A percentile compares a stretch with the other conserved stretches of the same genome.
Conservation (phyloP, 1,140 invertebrate genomes). For the Drosophila insularis region DNA sequence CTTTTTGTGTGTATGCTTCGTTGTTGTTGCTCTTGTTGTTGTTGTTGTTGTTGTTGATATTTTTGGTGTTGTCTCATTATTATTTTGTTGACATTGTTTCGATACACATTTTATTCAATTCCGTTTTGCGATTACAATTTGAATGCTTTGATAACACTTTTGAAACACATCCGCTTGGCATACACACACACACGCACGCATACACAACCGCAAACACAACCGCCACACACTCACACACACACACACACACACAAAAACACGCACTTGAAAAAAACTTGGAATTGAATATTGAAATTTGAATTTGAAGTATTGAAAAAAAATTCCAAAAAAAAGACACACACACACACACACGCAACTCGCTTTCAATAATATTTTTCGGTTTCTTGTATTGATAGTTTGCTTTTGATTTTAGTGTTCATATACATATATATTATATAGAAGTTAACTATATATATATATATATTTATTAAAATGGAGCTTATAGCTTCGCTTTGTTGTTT, state of each 20-base stretch:
- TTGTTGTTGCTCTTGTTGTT: conserved; percentile 15
- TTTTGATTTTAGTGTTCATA: conserved; percentile 1
- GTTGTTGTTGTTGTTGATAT: conserved; percentile 6
- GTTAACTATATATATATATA: neutral
- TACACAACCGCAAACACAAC: conserved; percentile 9
- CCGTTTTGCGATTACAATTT: conserved; percentile 16
- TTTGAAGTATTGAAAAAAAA: neutral
- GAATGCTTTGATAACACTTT: conserved; percentile 22
- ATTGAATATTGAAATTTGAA: conserved; percentile 25
- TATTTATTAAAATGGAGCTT: conserved; percentile 24
- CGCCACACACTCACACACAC: conserved; percentile 31
- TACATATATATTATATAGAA: neutral
- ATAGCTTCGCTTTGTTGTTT: conserved; percentile 20
- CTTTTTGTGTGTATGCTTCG: conserved; percentile 1
- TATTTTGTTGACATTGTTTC: conserved; percentile 3
- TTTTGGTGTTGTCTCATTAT: neutral
- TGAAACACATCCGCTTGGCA: conserved; percentile 3
- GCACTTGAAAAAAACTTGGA: conserved; percentile 66
- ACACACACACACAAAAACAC: conserved; percentile 45
- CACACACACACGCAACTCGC: neutral
- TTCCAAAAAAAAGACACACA: no score
- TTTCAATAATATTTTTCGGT: conserved; percentile 14
- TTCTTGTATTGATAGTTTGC: neutral
- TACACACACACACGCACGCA: conserved; percentile 21
- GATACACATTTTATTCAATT: conserved; percentile 13